phyloP scores from a whole-genome alignment of 2,888 invertebrate genomes.

The Pristionchus exspectatus region DNA sequence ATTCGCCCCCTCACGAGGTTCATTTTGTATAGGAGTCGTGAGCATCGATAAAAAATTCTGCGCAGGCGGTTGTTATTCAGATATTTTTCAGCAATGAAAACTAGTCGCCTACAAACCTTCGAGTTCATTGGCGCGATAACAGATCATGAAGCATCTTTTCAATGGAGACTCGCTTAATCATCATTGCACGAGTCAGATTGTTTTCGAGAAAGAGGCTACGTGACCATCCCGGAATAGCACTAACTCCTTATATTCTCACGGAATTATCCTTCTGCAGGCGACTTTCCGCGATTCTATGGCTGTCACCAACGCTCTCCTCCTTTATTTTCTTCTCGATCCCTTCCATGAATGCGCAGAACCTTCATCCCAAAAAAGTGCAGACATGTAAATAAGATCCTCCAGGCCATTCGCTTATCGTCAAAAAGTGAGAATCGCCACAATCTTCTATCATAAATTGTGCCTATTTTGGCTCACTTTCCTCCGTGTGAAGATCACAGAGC shows the following conservation, averaged over 20 bases:
- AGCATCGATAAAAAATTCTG: background rate
- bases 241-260: background rate
- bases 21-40: conserved; percentile 17
- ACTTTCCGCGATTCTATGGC: background rate
- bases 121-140: background rate
- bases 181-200: background rate
- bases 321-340: background rate
- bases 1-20: conserved; percentile 17
- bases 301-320: background rate
- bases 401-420: background rate
- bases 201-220: background rate
- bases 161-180: background rate
- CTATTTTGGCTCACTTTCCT: conserved; percentile 10
- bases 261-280: background rate
- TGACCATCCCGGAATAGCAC: conserved; percentile 23
- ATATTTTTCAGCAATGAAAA: background rate
- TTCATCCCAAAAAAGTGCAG: background rate
- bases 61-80: background rate
- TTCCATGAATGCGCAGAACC: background rate
- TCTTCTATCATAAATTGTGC: background rate
- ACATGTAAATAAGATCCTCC: background rate
- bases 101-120: background rate
- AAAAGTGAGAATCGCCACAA: background rate
- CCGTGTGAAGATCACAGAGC: background rate
- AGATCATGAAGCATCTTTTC: background rate